Percentiles rank a stretch among this genome's conserved stretches.
Conservation (phyloP, 2,888 invertebrate genomes). For the Melipona beecheii region DNA sequence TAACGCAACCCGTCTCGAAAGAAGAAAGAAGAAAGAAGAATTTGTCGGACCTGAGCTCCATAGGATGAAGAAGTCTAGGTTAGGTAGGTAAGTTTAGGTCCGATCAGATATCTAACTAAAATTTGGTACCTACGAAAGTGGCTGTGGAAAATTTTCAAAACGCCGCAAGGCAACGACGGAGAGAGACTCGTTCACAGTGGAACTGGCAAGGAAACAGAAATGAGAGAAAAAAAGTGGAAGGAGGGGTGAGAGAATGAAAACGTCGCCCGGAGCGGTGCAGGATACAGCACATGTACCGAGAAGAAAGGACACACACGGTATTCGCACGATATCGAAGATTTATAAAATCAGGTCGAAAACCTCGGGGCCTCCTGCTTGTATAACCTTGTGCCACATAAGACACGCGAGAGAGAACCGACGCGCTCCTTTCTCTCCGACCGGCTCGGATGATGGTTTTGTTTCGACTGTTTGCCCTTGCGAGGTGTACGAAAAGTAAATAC, state of each 20-base stretch:
- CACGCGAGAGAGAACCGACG: constrained; percentile 63
- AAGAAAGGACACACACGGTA: constrained; percentile 16
- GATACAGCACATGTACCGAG: constrained; percentile 15
- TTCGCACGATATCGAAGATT: constrained; percentile 48
- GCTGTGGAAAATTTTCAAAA: constrained; percentile 26
- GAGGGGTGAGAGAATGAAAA: constrained; percentile 2
- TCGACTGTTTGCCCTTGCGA: constrained; percentile 25
- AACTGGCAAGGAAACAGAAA: neutral
- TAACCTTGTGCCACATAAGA: constrained; percentile 79
- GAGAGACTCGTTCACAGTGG: no score
- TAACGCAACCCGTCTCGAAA: neutral
- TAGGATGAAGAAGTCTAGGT: no score
- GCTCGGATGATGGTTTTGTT: constrained; percentile 38
- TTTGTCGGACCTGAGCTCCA: no score
- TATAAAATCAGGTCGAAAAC: constrained; percentile 75
- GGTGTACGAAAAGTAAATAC: no score
- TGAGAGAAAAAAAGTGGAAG: neutral
- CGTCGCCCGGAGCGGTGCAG: constrained; percentile 14
- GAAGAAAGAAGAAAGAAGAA: no score
- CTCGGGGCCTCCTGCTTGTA: constrained; percentile 63
- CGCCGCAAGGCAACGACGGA: neutral
- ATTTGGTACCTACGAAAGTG: neutral
- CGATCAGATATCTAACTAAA: no score
- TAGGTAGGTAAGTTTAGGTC: no score
- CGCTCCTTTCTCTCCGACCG: constrained; percentile 72